Percentiles rank a stretch among this genome's conserved stretches.
phyloP scores from a whole-genome alignment of 2,797 vertebrate genomes.

The Zenarchopterus dispar region DNA sequence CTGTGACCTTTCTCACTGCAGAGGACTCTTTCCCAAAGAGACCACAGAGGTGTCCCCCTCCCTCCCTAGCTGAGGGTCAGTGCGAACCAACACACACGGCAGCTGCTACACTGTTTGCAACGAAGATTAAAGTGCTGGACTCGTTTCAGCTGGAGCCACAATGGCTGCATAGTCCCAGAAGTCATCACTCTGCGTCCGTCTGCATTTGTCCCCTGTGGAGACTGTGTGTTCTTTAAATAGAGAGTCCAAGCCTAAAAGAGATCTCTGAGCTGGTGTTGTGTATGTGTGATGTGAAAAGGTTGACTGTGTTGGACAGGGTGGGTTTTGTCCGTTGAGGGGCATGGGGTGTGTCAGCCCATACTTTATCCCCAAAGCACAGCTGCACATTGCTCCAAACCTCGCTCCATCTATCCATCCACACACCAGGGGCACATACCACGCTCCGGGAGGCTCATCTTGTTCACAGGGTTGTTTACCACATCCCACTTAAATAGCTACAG shows the following conservation, averaged over 20 bases:
- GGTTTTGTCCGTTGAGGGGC: conserved; percentile 5
- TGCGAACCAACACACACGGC: conserved; percentile 37
- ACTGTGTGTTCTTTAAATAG: conserved; percentile 61
- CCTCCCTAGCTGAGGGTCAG: conserved; percentile 34
- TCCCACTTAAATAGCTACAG: conserved; percentile 54
- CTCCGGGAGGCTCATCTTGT: conserved; percentile 28
- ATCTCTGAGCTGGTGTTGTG: conserved; percentile 1
- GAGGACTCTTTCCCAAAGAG: conserved; percentile 44
- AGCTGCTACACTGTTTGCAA: conserved; percentile 64
- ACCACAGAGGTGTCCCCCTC: conserved; percentile 36
- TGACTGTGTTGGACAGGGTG: conserved; percentile 22
- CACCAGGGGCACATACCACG: conserved; percentile 31
- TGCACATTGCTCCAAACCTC: conserved; percentile 45
- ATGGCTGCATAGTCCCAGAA: conserved; percentile 39
- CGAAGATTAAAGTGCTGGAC: conserved; percentile 68
- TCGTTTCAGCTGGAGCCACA: conserved; percentile 51
- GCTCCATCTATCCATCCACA: conserved; percentile 28
- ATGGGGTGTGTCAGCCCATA: not conserved
- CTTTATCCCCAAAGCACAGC: conserved; percentile 64
- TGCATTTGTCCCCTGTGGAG: conserved; percentile 33
- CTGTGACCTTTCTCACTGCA: conserved; percentile 66
- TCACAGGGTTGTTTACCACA: conserved; percentile 45
- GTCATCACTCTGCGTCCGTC: conserved; percentile 37
- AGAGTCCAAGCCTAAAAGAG: conserved; percentile 41
- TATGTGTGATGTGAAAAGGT: conserved; percentile 26